Percentiles rank a stretch among this genome's conserved stretches.
These are phyloP conservation scores for Parambassis ranga DNA, from an alignment of 2,797 vertebrate genomes.

Conservation along the genomic window DNA sequence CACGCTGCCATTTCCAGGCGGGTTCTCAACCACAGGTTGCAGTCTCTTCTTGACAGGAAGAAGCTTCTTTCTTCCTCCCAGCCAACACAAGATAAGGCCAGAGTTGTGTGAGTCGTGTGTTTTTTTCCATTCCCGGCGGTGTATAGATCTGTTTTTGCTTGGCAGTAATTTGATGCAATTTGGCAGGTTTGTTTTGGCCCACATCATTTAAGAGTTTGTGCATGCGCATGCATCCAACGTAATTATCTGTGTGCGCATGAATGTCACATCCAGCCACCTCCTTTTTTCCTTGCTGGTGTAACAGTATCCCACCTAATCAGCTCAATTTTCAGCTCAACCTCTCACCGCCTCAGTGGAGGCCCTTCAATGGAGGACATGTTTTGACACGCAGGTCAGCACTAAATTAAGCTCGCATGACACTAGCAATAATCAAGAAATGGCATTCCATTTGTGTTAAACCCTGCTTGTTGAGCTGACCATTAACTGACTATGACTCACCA, in stretches of 20 bases:
- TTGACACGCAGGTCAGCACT: conserved; percentile 60
- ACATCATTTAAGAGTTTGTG: background rate
- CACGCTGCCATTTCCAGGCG: conserved; percentile 56
- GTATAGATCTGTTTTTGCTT: conserved; percentile 20
- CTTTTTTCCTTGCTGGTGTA: background rate
- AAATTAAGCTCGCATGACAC: conserved; percentile 60
- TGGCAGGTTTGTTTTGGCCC: conserved; percentile 12
- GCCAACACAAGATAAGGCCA: conserved; percentile 17
- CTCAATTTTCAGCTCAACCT: conserved; percentile 39
- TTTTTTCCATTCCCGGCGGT: conserved; percentile 4
- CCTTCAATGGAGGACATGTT: conserved; percentile 57
- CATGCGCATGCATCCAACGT: background rate
- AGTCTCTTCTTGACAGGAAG: conserved; percentile 37
- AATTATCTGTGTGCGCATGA: conserved; percentile 6
- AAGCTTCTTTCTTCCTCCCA: conserved; percentile 18
- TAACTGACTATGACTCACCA: conserved; percentile 63
- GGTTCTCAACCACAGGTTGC: conserved; percentile 35
- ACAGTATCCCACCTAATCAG: conserved; percentile 42
- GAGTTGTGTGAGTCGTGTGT: background rate
- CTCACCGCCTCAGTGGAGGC: conserved; percentile 20
- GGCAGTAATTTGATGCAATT: conserved; percentile 21
- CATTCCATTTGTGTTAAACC: conserved; percentile 64
- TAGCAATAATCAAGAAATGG: conserved; percentile 61
- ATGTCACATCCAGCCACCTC: conserved; percentile 7
- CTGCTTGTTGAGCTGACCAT: conserved; percentile 63